Evolutionary conservation across 2,888 invertebrate genomes (phyloP).

Genomic region (Ditula angustiorana): DNA sequence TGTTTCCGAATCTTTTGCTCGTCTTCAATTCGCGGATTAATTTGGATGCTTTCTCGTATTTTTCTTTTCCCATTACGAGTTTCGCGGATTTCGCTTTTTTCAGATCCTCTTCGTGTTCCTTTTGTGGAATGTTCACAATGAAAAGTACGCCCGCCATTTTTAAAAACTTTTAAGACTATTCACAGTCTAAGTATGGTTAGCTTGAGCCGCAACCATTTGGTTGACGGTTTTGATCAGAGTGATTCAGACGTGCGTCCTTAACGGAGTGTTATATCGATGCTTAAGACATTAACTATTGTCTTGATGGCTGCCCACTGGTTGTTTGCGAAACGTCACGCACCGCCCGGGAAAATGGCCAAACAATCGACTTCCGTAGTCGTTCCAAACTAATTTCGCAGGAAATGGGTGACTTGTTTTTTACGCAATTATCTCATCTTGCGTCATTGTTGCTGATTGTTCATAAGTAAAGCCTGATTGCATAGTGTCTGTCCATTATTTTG

Average conservation of each 20-base stretch:
- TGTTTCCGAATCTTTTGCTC: conserved; percentile 49
- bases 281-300: conserved; percentile 36
- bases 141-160: conserved; percentile 85
- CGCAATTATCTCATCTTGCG: conserved; percentile 4
- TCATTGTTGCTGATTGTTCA: not conserved
- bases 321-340: conserved; percentile 41
- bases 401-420: conserved; percentile 15
- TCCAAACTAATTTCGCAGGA: conserved; percentile 29
- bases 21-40: conserved; percentile 54
- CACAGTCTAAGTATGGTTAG: not conserved
- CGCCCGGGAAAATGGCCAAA: conserved; percentile 55
- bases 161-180: not conserved
- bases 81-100: conserved; percentile 48
- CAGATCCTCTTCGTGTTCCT: conserved; percentile 73
- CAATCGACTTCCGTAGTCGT: conserved; percentile 58
- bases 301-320: conserved; percentile 26
- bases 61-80: conserved; percentile 51
- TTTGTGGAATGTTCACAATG: conserved; percentile 84
- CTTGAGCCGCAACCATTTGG: not conserved
- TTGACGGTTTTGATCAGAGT: not conserved
- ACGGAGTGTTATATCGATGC: conserved; percentile 11
- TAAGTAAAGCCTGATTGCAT: not conserved
- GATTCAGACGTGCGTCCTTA: conserved; percentile 6
- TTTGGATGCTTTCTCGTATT: conserved; percentile 51
- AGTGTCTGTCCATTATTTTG: not conserved